Conservation (phyloP, 2,113 vertebrate species). For the Scopus umbretta region DNA sequence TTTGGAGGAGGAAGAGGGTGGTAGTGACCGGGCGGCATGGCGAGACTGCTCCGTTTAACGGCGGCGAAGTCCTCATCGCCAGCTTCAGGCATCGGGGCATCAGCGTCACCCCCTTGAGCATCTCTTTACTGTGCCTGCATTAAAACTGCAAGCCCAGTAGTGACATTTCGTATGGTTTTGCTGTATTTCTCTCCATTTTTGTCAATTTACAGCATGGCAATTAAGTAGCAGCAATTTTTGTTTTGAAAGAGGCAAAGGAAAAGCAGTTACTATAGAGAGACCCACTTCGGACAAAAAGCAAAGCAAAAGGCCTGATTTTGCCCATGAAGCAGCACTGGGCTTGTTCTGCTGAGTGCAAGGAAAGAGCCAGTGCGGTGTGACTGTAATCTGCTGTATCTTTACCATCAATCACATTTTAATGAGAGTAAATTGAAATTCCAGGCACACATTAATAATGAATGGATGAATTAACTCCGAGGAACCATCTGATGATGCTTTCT, state of each 20-base stretch:
- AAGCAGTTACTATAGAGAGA: not conserved
- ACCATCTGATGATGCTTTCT: constrained; percentile 46
- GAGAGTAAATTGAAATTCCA: constrained; percentile 67
- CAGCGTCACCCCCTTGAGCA: not conserved
- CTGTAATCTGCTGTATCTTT: constrained; percentile 36
- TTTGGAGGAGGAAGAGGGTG: not conserved
- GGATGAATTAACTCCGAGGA: constrained; percentile 54
- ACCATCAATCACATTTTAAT: constrained; percentile 64
- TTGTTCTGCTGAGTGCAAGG: not conserved
- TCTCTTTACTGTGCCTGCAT: not conserved
- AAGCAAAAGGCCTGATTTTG: not conserved
- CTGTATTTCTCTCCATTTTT: not conserved
- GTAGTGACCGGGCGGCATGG: accelerated
- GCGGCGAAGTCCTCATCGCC: not conserved
- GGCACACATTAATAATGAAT: constrained; percentile 68
- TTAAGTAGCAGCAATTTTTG: not conserved
- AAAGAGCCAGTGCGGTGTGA: not conserved
- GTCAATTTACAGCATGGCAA: not conserved
- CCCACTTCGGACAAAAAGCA: not conserved
- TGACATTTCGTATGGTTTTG: not conserved
- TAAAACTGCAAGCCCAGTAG: not conserved
- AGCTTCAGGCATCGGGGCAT: accelerated
- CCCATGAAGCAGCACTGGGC: not conserved
- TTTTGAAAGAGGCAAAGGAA: not conserved
- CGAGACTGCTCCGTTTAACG: accelerated